phyloP scores from a whole-genome alignment of 2,113 vertebrate species.

The Melozone crissalis region DNA sequence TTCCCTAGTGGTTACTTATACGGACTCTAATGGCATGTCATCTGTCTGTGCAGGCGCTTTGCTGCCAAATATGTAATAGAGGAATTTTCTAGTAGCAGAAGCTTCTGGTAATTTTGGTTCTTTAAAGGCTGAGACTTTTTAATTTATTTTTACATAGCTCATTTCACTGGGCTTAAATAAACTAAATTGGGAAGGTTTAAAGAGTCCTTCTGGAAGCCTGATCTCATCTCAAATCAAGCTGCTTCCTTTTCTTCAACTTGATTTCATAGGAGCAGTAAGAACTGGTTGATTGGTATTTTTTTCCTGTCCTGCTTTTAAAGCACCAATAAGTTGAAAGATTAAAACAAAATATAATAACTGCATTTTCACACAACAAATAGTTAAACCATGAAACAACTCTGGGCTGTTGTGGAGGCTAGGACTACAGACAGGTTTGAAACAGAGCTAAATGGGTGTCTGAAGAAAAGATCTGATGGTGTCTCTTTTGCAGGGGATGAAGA shows the following conservation, averaged over 20 bases:
- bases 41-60: conserved; percentile 54
- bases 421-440: background rate
- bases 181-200: conserved; percentile 1
- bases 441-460: background rate
- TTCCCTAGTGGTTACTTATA: conserved; percentile 63
- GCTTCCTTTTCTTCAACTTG: background rate
- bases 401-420: background rate
- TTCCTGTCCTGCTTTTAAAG: background rate
- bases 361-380: background rate
- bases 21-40: conserved; percentile 62
- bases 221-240: background rate
- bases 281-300: background rate
- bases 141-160: conserved; percentile 27
- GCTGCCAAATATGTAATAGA: conserved; percentile 62
- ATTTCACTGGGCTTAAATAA: conserved; percentile 39
- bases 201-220: conserved; percentile 8
- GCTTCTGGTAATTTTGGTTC: conserved; percentile 49
- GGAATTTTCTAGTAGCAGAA: conserved; percentile 55
- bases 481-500: background rate
- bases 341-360: background rate
- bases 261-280: background rate
- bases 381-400: background rate
- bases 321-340: background rate
- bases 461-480: background rate
- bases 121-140: conserved; percentile 23